Conservation (phyloP, 1,140 invertebrate genomes). For the Ips typographus region DNA sequence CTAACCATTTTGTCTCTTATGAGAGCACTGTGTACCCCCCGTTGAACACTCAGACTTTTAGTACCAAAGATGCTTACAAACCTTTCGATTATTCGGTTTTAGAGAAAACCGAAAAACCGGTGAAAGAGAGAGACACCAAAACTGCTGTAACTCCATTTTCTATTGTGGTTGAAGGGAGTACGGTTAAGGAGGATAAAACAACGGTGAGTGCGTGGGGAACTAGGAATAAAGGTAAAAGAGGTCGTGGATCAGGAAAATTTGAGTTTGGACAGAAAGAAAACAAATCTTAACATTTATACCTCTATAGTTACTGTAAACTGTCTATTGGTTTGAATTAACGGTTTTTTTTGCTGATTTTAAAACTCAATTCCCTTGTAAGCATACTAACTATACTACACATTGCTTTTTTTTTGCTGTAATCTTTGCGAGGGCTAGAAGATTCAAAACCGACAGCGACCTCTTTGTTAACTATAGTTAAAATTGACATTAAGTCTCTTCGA, state of each 20-base stretch:
- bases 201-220: not conserved
- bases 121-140: not conserved
- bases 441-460: slow-evolving; percentile 84
- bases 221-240: not conserved
- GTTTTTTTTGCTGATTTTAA: too few species aligned
- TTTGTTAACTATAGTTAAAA: slow-evolving; percentile 86
- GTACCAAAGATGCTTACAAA: not conserved
- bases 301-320: not conserved
- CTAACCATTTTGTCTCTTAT: not conserved
- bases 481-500: slow-evolving; percentile 76
- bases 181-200: not conserved
- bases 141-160: slow-evolving; percentile 4
- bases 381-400: slow-evolving; percentile 91
- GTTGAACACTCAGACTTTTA: not conserved
- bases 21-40: slow-evolving; percentile 12
- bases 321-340: too few species aligned
- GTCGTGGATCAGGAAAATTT: slow-evolving; percentile 1
- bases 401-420: slow-evolving; percentile 90
- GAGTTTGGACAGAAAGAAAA: not conserved
- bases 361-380: slow-evolving; percentile 73
- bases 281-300: too few species aligned
- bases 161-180: slow-evolving; percentile 1
- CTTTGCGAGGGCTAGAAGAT: slow-evolving; percentile 75
- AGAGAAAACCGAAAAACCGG: not conserved
- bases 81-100: slow-evolving; percentile 6